Base-by-base conservation (phyloP, 2,797 vertebrate genomes). In the Fundulus diaphanus region DNA sequence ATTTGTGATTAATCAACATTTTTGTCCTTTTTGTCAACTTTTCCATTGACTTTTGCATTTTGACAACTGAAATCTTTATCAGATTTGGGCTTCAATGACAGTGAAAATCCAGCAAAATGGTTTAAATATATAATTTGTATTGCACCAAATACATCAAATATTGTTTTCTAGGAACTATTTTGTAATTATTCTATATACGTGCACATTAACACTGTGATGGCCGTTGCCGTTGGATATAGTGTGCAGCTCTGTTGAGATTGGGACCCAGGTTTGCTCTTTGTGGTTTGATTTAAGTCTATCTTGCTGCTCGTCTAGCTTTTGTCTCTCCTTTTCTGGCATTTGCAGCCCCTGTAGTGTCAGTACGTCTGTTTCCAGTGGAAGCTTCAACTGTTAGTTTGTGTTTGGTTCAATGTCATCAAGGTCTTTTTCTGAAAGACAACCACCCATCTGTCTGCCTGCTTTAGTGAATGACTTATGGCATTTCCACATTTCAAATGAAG, bases 351-450 rank as follows among this genome's bases (percentile, higher is more conserved):
- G 35, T 2, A 33, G 52, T 1, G 27, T 56, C 12, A 48, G 65
- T 13, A 46, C 3, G 66, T 49, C 42, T 40, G 68, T 61, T 46
- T 56, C 27, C 3, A 49, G 31, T n/a, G 8, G 1, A 52, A 68
- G 66, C 59, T 33, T 46, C 11, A 7, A 70, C 29, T 3, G 52
- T 22, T 70, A 9, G 29, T 61, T 40, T 69, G 65, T 56, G 7
- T 65, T 74, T 65, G 46, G 44, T 2, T 40, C 20, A 40, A n/a
- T 40, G 35, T 65, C 27, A 72, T 44, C 40, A 12, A 8, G 54
- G n/a, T 20, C 69, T 52, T 66, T 33, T 24, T 31, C 35, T 56
- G 15, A 77, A 74, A 56, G 61, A 68, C 59, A 46, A 63, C 20
- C 1, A 48, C 40, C 22, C 29, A 49, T 33, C 46, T 70, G 12